Evolutionary conservation across 2,888 invertebrate species (phyloP).

Genomic region (Ophion slaviceki): DNA sequence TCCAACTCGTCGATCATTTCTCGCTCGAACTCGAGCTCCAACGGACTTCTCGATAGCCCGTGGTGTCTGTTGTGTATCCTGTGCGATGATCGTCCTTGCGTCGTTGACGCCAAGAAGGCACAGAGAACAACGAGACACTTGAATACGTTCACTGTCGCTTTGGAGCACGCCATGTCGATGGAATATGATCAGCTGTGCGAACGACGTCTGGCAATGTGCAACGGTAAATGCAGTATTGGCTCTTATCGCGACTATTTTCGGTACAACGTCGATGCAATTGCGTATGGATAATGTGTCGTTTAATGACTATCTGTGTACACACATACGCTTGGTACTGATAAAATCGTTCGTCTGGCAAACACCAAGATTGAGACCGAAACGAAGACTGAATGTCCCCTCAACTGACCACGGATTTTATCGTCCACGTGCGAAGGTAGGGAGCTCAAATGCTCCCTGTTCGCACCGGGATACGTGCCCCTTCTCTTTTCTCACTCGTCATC

Average conservation of each 20-base stretch:
- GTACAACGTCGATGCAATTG: too few species aligned
- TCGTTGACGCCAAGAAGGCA: constrained; percentile 8
- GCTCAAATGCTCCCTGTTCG: constrained; percentile 1
- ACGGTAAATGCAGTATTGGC: background rate
- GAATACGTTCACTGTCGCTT: constrained; percentile 26
- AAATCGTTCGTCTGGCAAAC: background rate
- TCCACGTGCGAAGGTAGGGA: constrained; percentile 59
- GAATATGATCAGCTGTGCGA: too few species aligned
- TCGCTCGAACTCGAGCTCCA: constrained; percentile 7
- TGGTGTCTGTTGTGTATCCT: constrained; percentile 30
- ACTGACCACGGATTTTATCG: constrained; percentile 72
- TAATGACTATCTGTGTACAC: too few species aligned
- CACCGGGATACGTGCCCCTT: constrained; percentile 13
- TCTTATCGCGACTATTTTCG: too few species aligned
- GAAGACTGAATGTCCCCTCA: constrained; percentile 70
- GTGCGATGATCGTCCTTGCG: constrained; percentile 37
- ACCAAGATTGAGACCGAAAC: constrained; percentile 54
- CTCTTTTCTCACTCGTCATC: constrained; percentile 36
- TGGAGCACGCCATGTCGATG: background rate
- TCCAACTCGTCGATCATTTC: constrained; percentile 12
- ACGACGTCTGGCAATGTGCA: background rate
- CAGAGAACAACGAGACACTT: constrained; percentile 37
- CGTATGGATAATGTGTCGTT: too few species aligned
- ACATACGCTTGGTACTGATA: background rate
- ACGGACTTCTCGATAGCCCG: background rate